Evolutionary conservation across 2,888 invertebrate species (phyloP).

Genomic region (Gasteruption jaculator): DNA sequence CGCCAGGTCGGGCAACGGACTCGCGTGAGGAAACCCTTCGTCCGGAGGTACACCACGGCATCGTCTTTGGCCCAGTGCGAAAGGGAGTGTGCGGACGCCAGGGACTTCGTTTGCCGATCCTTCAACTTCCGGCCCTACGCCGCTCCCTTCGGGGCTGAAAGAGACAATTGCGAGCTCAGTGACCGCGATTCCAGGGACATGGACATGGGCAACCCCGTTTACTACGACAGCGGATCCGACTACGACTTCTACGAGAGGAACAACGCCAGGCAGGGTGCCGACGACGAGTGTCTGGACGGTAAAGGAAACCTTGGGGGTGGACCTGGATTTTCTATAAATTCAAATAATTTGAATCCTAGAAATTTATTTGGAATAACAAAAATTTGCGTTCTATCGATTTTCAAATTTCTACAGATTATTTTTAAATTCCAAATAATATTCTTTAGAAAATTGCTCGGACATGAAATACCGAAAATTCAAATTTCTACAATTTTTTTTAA

Average conservation of each 20-base stretch:
- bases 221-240: conserved; percentile 78
- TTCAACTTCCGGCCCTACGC: conserved; percentile 76
- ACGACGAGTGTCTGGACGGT: conserved; percentile 83
- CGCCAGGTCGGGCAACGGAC: conserved; percentile 76
- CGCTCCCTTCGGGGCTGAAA: conserved; percentile 61
- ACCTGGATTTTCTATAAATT: neutral
- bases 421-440: too few relatives aligned
- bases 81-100: conserved; percentile 75
- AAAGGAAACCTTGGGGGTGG: too few relatives aligned
- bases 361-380: neutral
- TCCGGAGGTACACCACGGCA: conserved; percentile 69
- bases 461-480: too few relatives aligned
- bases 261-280: conserved; percentile 65
- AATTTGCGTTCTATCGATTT: neutral
- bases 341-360: too few relatives aligned
- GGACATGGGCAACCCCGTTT: conserved; percentile 78
- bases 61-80: conserved; percentile 77
- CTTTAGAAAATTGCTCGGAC: too few relatives aligned
- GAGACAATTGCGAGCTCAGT: conserved; percentile 86
- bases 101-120: conserved; percentile 80
- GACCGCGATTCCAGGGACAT: conserved; percentile 80
- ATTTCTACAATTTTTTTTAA: too few relatives aligned
- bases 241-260: conserved; percentile 84
- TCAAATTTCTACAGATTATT: too few relatives aligned
- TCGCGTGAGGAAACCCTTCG: conserved; percentile 73